These are phyloP conservation scores for Halocynthia roretzi DNA, from an alignment of 23 tunicate species.

Conservation along the genomic window DNA sequence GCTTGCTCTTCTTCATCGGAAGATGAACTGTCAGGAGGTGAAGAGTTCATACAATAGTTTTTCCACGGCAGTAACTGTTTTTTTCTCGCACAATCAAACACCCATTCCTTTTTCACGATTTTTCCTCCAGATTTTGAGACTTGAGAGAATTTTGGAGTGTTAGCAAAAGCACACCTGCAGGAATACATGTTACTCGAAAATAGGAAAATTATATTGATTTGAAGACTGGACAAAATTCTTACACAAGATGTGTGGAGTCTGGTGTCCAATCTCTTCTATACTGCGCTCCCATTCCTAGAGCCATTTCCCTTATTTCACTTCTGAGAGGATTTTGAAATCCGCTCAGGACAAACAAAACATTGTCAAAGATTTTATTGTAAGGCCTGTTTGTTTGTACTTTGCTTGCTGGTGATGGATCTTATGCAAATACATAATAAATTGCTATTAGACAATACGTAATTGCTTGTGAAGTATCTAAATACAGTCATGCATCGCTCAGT, in stretches of 20 bases:
- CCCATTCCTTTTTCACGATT: slow-evolving; percentile 51
- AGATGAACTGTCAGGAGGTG: slow-evolving; percentile 5
- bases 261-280: slow-evolving; percentile 71
- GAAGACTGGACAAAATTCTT: not conserved
- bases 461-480: too few species aligned
- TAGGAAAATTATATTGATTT: too few species aligned
- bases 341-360: slow-evolving; percentile 68
- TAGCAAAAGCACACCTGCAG: slow-evolving; percentile 74
- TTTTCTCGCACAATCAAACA: slow-evolving; percentile 38
- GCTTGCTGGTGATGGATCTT: not conserved
- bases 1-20: not conserved
- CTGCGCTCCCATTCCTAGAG: slow-evolving; percentile 70
- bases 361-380: slow-evolving; percentile 28
- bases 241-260: slow-evolving; percentile 79
- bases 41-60: slow-evolving; percentile 42
- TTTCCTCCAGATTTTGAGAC: slow-evolving; percentile 32
- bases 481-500: too few species aligned
- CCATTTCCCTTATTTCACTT: slow-evolving; percentile 57
- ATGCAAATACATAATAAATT: too few species aligned
- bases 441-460: too few species aligned
- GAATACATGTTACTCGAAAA: too few species aligned
- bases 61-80: slow-evolving; percentile 37
- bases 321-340: slow-evolving; percentile 77
- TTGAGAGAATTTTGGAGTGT: slow-evolving; percentile 79
- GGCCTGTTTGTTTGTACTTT: slow-evolving; percentile 10